Evolutionary conservation across 2,888 invertebrate genomes (phyloP).

Genomic region (Scaptomyza cyrtandrae): DNA sequence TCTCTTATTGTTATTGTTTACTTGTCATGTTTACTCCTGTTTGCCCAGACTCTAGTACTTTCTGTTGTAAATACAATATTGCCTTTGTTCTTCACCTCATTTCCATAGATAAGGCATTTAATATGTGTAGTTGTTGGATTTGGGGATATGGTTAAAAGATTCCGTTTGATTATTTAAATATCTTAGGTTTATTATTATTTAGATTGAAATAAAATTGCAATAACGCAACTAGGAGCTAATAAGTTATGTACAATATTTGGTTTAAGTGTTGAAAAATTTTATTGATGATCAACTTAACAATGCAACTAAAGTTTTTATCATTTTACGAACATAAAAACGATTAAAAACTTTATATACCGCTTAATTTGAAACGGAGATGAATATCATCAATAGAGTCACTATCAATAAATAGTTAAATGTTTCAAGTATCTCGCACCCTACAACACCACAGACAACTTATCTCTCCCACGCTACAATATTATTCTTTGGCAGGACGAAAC

Average conservation of each 20-base stretch:
- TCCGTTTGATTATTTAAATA: too few species aligned
- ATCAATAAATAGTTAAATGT: neutral
- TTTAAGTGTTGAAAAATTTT: too few species aligned
- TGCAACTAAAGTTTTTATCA: too few species aligned
- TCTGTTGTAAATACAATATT: conserved; percentile 3
- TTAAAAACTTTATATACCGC: neutral
- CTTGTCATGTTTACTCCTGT: conserved; percentile 49
- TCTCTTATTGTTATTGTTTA: conserved; percentile 61
- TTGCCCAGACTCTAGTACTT: conserved; percentile 54
- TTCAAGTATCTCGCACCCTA: conserved; percentile 2
- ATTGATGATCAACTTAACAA: too few species aligned
- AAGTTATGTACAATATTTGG: too few species aligned
- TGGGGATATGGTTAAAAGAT: neutral
- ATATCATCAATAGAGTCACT: neutral
- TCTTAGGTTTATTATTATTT: too few species aligned
- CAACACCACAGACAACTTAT: neutral
- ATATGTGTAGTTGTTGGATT: neutral
- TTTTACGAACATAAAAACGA: too few species aligned
- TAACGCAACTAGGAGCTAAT: too few species aligned
- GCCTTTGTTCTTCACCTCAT: conserved; percentile 37
- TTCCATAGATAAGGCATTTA: conserved; percentile 53
- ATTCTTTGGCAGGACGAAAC: conserved; percentile 59
- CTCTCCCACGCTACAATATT: conserved; percentile 63
- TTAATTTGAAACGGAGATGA: neutral
- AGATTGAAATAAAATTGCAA: too few species aligned